phyloP scores from a whole-genome alignment of 1,140 invertebrate genomes.

The Nilaparvata lugens region DNA sequence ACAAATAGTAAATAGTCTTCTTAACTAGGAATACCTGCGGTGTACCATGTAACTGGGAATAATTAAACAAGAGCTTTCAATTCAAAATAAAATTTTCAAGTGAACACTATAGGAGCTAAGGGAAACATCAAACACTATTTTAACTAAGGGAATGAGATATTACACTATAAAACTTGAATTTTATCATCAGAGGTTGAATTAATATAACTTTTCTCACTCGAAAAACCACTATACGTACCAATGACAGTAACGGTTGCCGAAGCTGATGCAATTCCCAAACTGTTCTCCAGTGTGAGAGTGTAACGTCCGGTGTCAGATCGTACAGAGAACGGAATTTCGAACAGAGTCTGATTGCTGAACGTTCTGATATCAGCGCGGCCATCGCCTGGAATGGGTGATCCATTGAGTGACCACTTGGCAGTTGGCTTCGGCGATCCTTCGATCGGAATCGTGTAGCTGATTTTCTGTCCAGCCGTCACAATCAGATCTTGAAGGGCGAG shows the following conservation, averaged over 20 bases:
- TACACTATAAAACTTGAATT: too few species aligned
- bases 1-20: too few species aligned
- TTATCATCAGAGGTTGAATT: too few species aligned
- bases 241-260: constrained; percentile 80
- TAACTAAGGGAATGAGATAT: too few species aligned
- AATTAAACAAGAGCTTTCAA: too few species aligned
- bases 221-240: constrained; percentile 35
- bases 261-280: constrained; percentile 68
- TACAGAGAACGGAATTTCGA: constrained; percentile 79
- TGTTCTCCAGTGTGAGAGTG: constrained; percentile 73
- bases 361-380: constrained; percentile 60
- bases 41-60: too few species aligned
- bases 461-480: constrained; percentile 82
- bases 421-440: constrained; percentile 71
- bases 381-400: constrained; percentile 50
- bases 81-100: too few species aligned
- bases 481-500: constrained; percentile 73
- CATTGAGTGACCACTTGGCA: constrained; percentile 86
- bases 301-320: constrained; percentile 77
- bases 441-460: constrained; percentile 81
- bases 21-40: too few species aligned
- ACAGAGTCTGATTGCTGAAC: constrained; percentile 63
- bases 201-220: too few species aligned
- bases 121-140: too few species aligned
- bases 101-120: too few species aligned